Base-by-base conservation (phyloP, 2,113 vertebrate species). In the Andinoacara biseriatus region DNA sequence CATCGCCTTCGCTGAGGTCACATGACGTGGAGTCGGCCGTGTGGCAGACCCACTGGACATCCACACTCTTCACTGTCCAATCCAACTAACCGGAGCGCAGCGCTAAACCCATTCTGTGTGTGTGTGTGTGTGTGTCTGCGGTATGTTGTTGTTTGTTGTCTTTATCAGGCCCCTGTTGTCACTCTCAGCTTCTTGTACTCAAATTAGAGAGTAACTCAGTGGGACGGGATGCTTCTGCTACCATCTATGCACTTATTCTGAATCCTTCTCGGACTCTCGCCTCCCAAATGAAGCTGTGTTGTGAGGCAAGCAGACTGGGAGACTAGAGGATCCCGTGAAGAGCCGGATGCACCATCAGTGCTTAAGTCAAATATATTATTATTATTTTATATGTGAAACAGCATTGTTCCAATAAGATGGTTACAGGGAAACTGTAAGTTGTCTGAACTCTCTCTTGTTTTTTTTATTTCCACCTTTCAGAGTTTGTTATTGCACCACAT, bases 1-100 rank as follows among this genome's bases (percentile, higher is more conserved):
- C 96, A 97, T 99, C 97, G 94, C 97, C 96, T 99, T 99, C 93
- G 97, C 97, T 86, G 98, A 99, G 96, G 97, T 99, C 97, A 99
- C 98, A 99, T 99, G 98, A 99, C 97, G 95, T 96, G 94, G 97
- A 97, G 10, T 96, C 95, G 57, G 96, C 96, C 14, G 96, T 95
- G 18, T 94, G 95, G 94, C 97, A 97, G 79, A 96, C 97, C 87
- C 98, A 98, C 62, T 98, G 98, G 97, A 97, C 98, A 72, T 98
- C 98, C 91, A 97, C 97, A 81, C 96, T 98, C 92, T 98, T 97
- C 95, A 97, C 97, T 87, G 91, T 96, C 94, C 97, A 96, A 87
- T 94, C 97, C 81, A 90, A 88, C 91, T 96, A 96, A 95, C 78
- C 91, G 86, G 94, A 95, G 94, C 90, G 86, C 95, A 93, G 94